These are phyloP conservation scores for Accipiter virgatus DNA, from an alignment of 2,113 vertebrate species.

Conservation along the genomic window DNA sequence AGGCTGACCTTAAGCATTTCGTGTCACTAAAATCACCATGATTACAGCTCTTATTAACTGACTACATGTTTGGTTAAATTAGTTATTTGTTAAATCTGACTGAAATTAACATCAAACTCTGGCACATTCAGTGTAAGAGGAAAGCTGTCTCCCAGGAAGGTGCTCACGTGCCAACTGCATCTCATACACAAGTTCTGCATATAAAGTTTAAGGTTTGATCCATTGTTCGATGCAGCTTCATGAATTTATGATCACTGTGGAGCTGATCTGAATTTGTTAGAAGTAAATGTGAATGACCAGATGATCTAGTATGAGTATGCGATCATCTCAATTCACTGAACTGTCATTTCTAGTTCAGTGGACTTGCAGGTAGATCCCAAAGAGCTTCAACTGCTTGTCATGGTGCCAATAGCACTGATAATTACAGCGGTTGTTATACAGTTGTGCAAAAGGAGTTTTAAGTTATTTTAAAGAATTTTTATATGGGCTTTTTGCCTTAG, in stretches of 20 bases:
- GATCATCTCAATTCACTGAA: neutral
- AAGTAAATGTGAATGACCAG: neutral
- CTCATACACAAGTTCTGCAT: neutral
- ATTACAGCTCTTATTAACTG: neutral
- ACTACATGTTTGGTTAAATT: neutral
- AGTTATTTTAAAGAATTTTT: neutral
- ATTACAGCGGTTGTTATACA: neutral
- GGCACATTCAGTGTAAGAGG: neutral
- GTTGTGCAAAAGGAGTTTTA: neutral
- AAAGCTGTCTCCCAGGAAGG: neutral
- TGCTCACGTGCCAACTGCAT: neutral
- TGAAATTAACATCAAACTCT: neutral
- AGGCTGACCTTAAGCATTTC: neutral
- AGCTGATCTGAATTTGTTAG: neutral
- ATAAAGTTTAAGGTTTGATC: neutral
- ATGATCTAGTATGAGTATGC: neutral
- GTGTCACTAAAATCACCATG: neutral
- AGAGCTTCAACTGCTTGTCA: neutral
- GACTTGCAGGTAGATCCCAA: neutral
- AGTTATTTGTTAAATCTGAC: neutral
- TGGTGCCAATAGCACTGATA: neutral
- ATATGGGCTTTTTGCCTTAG: neutral
- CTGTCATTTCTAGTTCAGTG: neutral
- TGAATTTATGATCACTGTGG: fast-evolving
- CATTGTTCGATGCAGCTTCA: neutral